Conservation (phyloP, 2,888 invertebrate species). For the Drosophila borborema region DNA sequence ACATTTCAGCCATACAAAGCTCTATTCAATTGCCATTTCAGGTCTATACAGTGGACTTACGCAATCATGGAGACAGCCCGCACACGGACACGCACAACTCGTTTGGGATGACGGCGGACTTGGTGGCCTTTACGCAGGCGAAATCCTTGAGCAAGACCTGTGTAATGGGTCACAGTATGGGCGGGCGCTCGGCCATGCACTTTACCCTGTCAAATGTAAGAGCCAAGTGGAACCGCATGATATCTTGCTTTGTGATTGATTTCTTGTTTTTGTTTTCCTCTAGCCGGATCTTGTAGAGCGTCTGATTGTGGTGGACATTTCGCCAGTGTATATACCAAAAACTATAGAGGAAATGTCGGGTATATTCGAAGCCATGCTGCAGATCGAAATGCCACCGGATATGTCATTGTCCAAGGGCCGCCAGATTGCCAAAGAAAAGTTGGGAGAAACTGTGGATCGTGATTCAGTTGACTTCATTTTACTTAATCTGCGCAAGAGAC, state of each 20-base stretch:
- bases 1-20: neutral
- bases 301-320: slow-evolving; percentile 90
- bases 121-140: slow-evolving; percentile 87
- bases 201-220: slow-evolving; percentile 90
- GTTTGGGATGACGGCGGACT: slow-evolving; percentile 90
- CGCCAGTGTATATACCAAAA: slow-evolving; percentile 87
- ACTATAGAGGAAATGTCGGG: slow-evolving; percentile 88
- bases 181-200: slow-evolving; percentile 96
- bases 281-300: slow-evolving; percentile 88
- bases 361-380: slow-evolving; percentile 88
- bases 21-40: slow-evolving; percentile 25
- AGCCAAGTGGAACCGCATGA: neutral
- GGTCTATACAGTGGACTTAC: slow-evolving; percentile 90
- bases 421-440: slow-evolving; percentile 88
- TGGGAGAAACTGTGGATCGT: slow-evolving; percentile 85
- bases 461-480: slow-evolving; percentile 91
- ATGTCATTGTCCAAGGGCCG: slow-evolving; percentile 90
- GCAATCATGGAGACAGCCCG: slow-evolving; percentile 98
- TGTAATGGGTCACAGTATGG: slow-evolving; percentile 97
- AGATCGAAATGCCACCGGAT: slow-evolving; percentile 87
- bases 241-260: slow-evolving; percentile 18
- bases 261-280: neutral
- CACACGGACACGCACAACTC: slow-evolving; percentile 91
- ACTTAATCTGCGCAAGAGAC: slow-evolving; percentile 91
- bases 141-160: slow-evolving; percentile 84